A percentile compares a stretch with the other conserved stretches of the same genome.
Evolutionary conservation across 2,113 vertebrate genomes (phyloP).

Genomic region (Podarcis muralis): DNA sequence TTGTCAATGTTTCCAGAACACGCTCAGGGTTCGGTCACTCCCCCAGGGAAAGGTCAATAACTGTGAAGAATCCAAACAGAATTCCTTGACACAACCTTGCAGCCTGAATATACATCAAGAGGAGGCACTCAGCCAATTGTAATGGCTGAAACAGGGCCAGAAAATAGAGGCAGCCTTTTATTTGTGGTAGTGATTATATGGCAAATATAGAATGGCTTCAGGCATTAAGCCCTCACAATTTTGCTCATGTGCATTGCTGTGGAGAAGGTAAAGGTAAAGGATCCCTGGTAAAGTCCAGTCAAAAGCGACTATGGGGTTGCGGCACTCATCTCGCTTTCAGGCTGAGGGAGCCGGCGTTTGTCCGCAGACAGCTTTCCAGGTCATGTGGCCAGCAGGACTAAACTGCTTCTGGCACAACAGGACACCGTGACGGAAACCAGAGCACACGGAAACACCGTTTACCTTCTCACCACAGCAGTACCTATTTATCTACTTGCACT

Average conservation of each 20-base stretch:
- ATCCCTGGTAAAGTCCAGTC: no score
- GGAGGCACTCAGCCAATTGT: neutral
- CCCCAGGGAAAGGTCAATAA: neutral
- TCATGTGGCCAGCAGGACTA: no score
- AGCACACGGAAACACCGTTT: no score
- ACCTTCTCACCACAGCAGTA: no score
- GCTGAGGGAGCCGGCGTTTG: no score
- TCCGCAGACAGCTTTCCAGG: no score
- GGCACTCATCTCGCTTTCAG: no score
- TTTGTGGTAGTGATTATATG: neutral
- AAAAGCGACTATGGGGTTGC: no score
- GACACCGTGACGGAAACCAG: no score
- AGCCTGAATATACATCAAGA: neutral
- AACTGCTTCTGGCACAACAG: no score
- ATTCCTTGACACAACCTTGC: neutral
- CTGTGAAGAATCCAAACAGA: neutral
- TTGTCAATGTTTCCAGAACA: neutral
- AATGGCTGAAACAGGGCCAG: neutral
- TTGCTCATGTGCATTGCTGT: neutral
- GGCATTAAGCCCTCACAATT: neutral
- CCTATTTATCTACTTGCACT: no score
- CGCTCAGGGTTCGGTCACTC: neutral
- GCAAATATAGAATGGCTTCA: neutral
- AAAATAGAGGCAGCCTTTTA: neutral
- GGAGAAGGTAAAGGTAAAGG: no score